Base-by-base conservation (phyloP, 1,140 invertebrate species). In the Lepidotrigona ventralis region DNA sequence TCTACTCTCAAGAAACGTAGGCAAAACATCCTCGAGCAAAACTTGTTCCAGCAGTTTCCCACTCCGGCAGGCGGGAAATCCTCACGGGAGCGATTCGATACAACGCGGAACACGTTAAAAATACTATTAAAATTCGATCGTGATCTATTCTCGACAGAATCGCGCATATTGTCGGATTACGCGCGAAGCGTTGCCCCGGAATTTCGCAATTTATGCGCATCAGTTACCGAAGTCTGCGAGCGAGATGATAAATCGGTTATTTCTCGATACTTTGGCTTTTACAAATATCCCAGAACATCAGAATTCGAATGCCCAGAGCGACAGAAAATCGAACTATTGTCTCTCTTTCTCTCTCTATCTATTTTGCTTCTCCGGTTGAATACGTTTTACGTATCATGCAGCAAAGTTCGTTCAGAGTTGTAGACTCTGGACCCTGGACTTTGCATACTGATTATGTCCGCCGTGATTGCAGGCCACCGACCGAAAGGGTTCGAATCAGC, bases 111-210 rank as follows among this genome's bases (percentile, higher is more conserved):
- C 83, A 88, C 85, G 82, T 79, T 88, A 86, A 92, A 90, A 89
- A 89, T 89, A 75, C 72, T 86, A 91, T 92, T 91, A 92, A 91
- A 91, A 92, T 92, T 92, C 90, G 90, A 92, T 90, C 84, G 87
- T 90, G 90, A 92, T 91, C 90, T 88, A 86, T 82, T 86, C 78
- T 39, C 70, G 68, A 53, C 74, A 46, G 63, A 66, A 79, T 89
- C 69, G 71, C 60, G 54, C 77, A 79, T 81, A 87, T 76, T 75
- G 81, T 75, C 73, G 70, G 56, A 74, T 84, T 69, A 69, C 63
- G 69, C 51, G 74, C 60, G 29, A 78, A 68, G 64, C 73, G 78
- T 64, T 75, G 46, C 75, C 66, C n/a, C 72, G 63, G 86, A 83
- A 63, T 79, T 74, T 63, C 56, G 79, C 56, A 89, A 88, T 89